Evolutionary conservation across 1,140 invertebrate genomes (phyloP).

Genomic region (Neodiprion virginianus): DNA sequence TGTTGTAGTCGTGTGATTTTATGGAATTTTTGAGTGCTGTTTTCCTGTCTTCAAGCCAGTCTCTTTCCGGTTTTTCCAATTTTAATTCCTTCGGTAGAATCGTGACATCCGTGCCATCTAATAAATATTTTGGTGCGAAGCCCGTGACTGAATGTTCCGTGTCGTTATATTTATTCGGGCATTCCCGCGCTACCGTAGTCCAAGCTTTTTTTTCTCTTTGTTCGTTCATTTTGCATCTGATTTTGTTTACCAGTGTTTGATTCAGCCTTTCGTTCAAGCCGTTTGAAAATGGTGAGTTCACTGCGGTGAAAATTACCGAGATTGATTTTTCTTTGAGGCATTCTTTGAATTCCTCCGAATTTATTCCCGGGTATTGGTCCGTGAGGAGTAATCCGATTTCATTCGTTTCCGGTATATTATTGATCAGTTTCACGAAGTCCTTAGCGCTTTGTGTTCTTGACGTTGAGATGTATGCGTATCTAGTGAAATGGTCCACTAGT

Average conservation of each 20-base stretch:
- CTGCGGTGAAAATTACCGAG: slow-evolving; percentile 43
- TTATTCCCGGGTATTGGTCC: slow-evolving; percentile 47
- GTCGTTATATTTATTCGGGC: slow-evolving; percentile 48
- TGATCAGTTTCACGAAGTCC: slow-evolving; percentile 49
- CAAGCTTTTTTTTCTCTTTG: slow-evolving; percentile 34
- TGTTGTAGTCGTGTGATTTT: slow-evolving; percentile 23
- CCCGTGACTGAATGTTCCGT: slow-evolving; percentile 44
- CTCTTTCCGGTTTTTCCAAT: slow-evolving; percentile 23
- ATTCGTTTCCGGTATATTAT: slow-evolving; percentile 28
- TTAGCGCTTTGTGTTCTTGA: slow-evolving; percentile 41
- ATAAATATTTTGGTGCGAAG: slow-evolving; percentile 44
- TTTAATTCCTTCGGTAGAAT: slow-evolving; percentile 40
- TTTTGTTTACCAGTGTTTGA: slow-evolving; percentile 46
- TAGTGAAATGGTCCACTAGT: slow-evolving; percentile 36
- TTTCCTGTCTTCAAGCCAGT: slow-evolving; percentile 25
- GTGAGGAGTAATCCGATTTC: slow-evolving; percentile 39
- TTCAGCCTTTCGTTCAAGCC: slow-evolving; percentile 20
- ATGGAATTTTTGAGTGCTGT: slow-evolving; percentile 21
- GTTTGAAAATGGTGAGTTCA: slow-evolving; percentile 41
- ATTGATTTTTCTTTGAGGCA: slow-evolving; percentile 28
- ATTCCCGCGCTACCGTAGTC: slow-evolving; percentile 46
- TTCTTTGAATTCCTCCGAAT: slow-evolving; percentile 45
- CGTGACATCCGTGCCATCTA: slow-evolving; percentile 39
- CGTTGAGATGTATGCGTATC: slow-evolving; percentile 42
- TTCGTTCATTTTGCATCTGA: slow-evolving; percentile 49